Evolutionary conservation across 2,888 invertebrate species (phyloP).

Genomic region (Troilus luridus): DNA sequence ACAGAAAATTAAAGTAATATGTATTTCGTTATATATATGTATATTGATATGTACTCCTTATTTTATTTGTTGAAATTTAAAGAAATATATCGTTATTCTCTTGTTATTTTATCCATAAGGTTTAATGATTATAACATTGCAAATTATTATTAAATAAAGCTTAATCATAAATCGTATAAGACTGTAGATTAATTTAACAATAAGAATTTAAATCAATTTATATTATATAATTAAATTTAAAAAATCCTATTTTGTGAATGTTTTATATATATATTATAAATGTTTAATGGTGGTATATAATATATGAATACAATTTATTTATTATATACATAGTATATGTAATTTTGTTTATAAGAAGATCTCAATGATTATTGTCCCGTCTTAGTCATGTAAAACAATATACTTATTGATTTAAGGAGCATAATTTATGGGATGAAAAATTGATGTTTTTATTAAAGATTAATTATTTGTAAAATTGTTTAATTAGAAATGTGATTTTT

Average conservation of each 20-base stretch:
- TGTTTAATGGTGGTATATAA: constrained; percentile 23
- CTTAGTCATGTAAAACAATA: constrained; percentile 12
- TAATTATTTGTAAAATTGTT: constrained; percentile 31
- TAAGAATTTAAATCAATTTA: background rate
- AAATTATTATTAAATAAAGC: constrained; percentile 40
- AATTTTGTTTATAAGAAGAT: background rate
- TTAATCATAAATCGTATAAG: background rate
- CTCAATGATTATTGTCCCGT: constrained; percentile 16
- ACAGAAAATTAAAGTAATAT: background rate
- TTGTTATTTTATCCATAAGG: constrained; percentile 46
- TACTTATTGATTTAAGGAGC: background rate
- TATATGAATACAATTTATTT: constrained; percentile 44
- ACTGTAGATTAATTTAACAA: constrained; percentile 31
- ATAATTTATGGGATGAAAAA: constrained; percentile 33
- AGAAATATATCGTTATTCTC: constrained; percentile 46
- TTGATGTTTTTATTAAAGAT: constrained; percentile 1
- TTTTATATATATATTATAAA: constrained; percentile 54
- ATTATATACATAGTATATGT: constrained; percentile 50
- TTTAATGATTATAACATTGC: background rate
- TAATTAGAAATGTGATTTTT: constrained; percentile 51
- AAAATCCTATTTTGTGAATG: constrained; percentile 43
- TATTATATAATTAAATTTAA: constrained; percentile 24
- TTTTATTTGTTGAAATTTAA: constrained; percentile 42
- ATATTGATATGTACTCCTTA: constrained; percentile 26
- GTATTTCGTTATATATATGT: background rate